Conservation (phyloP, 1,140 invertebrate species). For the Atta colombica region DNA sequence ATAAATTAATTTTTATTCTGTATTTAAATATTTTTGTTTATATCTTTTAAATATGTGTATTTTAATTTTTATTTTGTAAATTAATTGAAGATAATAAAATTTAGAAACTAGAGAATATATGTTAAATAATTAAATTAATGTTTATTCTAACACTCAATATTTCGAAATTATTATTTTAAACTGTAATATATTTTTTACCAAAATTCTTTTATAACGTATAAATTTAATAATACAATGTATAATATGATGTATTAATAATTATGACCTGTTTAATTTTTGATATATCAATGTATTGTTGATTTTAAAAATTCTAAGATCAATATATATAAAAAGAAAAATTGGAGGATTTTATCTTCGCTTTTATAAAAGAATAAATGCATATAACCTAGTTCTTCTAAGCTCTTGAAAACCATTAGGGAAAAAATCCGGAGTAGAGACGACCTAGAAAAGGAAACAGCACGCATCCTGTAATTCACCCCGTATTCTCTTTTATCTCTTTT, state of each 20-base stretch:
- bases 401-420: constrained; percentile 14
- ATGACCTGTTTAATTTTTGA: background rate
- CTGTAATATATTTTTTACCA: background rate
- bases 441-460: constrained; percentile 28
- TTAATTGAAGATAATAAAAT: background rate
- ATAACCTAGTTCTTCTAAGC: background rate
- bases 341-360: background rate
- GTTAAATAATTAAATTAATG: constrained; percentile 9
- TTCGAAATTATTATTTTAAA: background rate
- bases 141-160: background rate
- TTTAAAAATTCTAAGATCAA: background rate
- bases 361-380: background rate
- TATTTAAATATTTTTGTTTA: background rate
- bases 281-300: background rate
- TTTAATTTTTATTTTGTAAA: constrained; percentile 6
- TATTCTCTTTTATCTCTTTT: constrained; percentile 16
- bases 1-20: too few species aligned
- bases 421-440: constrained; percentile 11
- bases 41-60: background rate
- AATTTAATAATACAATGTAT: background rate
- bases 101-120: background rate
- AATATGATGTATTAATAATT: background rate
- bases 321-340: constrained; percentile 5
- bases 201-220: background rate
- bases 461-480: constrained; percentile 46